phyloP scores from a whole-genome alignment of 30 jellyfish, hydroid and myxozoan genomes.

The Mastigias papua region DNA sequence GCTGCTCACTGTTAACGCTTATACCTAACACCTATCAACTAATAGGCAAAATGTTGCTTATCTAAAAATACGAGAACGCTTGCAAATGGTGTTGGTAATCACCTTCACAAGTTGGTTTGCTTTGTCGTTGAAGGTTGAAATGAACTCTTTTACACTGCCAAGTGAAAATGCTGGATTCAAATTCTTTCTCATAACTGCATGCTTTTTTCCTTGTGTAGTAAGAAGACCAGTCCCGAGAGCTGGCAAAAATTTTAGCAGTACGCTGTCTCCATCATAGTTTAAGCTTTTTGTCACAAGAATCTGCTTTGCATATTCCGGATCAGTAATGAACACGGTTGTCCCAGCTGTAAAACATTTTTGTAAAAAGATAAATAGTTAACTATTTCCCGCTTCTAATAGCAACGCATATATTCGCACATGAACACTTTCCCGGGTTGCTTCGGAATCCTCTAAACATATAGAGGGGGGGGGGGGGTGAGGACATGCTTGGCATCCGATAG shows the following conservation, averaged over 20 bases:
- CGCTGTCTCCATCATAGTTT: background rate
- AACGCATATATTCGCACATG: background rate
- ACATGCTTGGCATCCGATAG: no score
- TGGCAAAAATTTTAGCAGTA: background rate
- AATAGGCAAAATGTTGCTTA: no score
- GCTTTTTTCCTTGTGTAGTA: constrained; percentile 20
- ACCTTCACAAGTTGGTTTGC: constrained; percentile 19
- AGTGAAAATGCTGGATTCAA: constrained; percentile 37
- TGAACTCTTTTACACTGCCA: constrained; percentile 21
- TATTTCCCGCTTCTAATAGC: background rate
- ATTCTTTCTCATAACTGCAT: constrained; percentile 18
- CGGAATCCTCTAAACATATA: no score
- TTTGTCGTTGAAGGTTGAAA: constrained; percentile 11
- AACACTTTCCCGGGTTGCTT: no score
- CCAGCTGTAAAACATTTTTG: constrained; percentile 16
- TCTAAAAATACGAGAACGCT: no score
- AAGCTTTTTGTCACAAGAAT: constrained; percentile 18
- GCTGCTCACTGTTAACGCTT: no score
- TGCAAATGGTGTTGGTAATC: background rate
- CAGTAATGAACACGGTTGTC: constrained; percentile 1
- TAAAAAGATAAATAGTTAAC: background rate
- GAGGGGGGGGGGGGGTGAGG: no score
- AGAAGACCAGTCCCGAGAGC: constrained; percentile 23
- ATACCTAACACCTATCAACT: no score
- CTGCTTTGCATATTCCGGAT: constrained; percentile 29